Conservation (phyloP, 1,140 invertebrate species). For the Panulirus ornatus region DNA sequence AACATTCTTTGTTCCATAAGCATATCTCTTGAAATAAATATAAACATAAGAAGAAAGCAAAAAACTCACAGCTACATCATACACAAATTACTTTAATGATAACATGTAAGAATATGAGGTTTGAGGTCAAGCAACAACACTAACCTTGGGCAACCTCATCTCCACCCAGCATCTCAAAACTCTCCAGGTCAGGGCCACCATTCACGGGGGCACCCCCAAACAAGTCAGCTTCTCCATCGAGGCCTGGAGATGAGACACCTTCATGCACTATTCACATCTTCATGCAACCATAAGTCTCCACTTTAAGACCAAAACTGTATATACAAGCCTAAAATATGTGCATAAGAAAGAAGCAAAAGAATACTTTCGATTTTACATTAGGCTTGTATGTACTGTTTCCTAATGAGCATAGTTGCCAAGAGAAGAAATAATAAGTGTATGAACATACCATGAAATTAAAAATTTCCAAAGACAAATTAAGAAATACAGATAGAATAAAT, state of each 20-base stretch:
- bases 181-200: constrained; percentile 56
- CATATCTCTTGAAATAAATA: no score
- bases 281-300: constrained; percentile 4
- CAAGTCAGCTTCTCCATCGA: constrained; percentile 62
- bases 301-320: no score
- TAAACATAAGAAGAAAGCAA: no score
- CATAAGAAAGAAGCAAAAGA: neutral
- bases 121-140: constrained; percentile 46
- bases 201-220: constrained; percentile 60
- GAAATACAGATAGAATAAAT: neutral
- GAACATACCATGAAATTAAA: neutral
- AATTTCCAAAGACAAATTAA: neutral
- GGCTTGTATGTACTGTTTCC: constrained; percentile 5
- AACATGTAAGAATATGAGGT: no score
- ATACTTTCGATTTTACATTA: neutral
- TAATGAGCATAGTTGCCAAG: neutral
- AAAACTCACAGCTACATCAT: no score
- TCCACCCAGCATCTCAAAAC: constrained; percentile 71
- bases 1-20: no score
- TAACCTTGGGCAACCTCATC: constrained; percentile 69
- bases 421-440: neutral
- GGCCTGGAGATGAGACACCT: constrained; percentile 54
- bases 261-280: constrained; percentile 51
- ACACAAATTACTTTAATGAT: no score
- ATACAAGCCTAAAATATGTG: neutral